Percentiles rank a stretch among this genome's conserved stretches.
phyloP scores from a whole-genome alignment of 2,888 invertebrate species.

The Lithophane ornitopus region DNA sequence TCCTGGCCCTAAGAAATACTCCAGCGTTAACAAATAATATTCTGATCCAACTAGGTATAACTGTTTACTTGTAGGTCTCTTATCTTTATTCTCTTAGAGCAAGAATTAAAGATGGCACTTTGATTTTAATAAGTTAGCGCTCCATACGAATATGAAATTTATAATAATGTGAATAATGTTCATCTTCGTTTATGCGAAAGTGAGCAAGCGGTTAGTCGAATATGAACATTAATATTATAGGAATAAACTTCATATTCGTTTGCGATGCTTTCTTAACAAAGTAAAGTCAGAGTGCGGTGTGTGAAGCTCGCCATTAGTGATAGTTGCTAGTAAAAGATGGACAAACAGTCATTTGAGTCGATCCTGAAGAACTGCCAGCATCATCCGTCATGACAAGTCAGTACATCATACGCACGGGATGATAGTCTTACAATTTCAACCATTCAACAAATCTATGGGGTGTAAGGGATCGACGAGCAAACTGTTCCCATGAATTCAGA shows the following conservation, averaged over 20 bases:
- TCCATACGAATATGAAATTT: background rate
- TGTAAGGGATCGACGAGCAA: too few relatives aligned
- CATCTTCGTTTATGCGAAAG: too few relatives aligned
- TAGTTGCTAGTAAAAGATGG: background rate
- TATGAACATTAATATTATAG: too few relatives aligned
- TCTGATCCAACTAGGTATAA: background rate
- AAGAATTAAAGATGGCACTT: background rate
- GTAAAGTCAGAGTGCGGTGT: background rate
- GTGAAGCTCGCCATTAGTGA: background rate
- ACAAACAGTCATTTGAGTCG: background rate
- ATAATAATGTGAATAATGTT: background rate
- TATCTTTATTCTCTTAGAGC: background rate
- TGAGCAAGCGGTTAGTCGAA: too few relatives aligned
- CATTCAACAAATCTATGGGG: background rate
- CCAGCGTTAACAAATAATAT: background rate
- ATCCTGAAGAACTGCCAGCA: background rate
- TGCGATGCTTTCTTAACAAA: background rate
- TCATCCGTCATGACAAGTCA: background rate
- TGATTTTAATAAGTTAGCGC: background rate
- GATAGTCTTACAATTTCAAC: slow-evolving; percentile 5
- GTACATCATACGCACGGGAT: background rate
- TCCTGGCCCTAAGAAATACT: background rate
- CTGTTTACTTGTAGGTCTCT: background rate
- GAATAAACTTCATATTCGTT: background rate
- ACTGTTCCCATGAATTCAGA: too few relatives aligned